Evolutionary conservation across 1,140 invertebrate species (phyloP), one percentile per base, ranked within the genome.

Genomic region (Zaprionus capensis): DNA sequence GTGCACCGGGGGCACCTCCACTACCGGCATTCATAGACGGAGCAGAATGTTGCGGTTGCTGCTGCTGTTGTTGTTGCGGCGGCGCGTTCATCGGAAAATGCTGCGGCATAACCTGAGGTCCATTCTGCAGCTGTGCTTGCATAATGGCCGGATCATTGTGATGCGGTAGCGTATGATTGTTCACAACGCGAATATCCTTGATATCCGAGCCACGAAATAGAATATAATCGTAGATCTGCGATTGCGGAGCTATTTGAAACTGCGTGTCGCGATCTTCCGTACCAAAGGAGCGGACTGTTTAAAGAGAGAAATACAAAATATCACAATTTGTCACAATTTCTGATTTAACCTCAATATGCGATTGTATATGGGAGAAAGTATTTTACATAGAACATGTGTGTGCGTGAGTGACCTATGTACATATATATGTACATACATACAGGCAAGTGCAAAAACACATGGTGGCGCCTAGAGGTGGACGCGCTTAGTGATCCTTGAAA

Each of bases 161-260:
- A 92, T 98, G 94, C 31, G 95, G 94, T 65, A 94, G 94, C 49
- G 95, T 96, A 95, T 95, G 84, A 63, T 88, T 96, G 91, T 96
- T 96, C 51, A 99, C 96, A 69, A 99, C 98, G 93, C 98, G 96
- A 83, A 99, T 98, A 93, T 99, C 99, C 94, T 99, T 99, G 90
- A 99, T 99, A 93, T 99, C 99, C 80, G 97, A 96, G 31, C 98
- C 99, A 77, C 99, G 94, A 94, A 99, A 99, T 61, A 99, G 96
- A 80, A 99, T 99, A 93, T 99, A 99, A 91, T 99, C 99, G 94
- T 99, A 99, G 38, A 99, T 96, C 93, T 99, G 98, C 94, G 98
- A 98, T 92, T 99, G 97, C 49, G 98, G 97, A 49, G 97, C 96
- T 41, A 99, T 98, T 68, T 97, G 98, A 92, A 97, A 97, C 91